phyloP scores from a whole-genome alignment of 2,888 invertebrate genomes.

The Lapara coniferarum region DNA sequence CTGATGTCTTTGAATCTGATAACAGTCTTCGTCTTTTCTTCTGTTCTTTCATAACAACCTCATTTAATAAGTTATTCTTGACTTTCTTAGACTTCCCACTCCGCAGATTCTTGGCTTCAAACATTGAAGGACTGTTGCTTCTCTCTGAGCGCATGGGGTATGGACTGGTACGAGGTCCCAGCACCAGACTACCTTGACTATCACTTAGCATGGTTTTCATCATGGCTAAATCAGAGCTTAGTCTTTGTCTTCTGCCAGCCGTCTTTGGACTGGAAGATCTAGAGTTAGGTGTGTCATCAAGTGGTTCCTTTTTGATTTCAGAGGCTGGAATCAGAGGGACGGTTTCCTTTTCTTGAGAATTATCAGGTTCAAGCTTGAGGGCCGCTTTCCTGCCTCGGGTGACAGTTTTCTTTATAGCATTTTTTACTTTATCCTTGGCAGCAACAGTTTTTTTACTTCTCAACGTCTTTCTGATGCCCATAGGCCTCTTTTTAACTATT shows the following conservation, averaged over 20 bases:
- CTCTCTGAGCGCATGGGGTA: conserved; percentile 85
- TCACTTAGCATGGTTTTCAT: conserved; percentile 77
- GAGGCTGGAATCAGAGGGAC: conserved; percentile 69
- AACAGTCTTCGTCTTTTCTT: conserved; percentile 81
- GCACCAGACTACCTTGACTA: conserved; percentile 63
- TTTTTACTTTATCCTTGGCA: conserved; percentile 67
- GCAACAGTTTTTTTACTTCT: conserved; percentile 70
- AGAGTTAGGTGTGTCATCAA: conserved; percentile 72
- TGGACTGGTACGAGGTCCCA: conserved; percentile 81
- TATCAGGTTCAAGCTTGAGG: conserved; percentile 60
- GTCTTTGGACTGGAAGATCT: conserved; percentile 79
- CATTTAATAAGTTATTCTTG: conserved; percentile 81
- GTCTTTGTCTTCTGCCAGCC: conserved; percentile 69
- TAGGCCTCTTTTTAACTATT: conserved; percentile 72
- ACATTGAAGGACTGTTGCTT: conserved; percentile 76
- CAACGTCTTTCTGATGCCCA: conserved; percentile 76
- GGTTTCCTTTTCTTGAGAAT: conserved; percentile 67
- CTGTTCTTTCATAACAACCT: conserved; percentile 83
- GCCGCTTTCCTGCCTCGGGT: conserved; percentile 69
- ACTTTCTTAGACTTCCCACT: conserved; percentile 87
- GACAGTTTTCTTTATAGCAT: conserved; percentile 62
- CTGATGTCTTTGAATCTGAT: conserved; percentile 80
- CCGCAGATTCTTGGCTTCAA: conserved; percentile 83
- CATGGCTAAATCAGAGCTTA: conserved; percentile 77
- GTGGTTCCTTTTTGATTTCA: conserved; percentile 77